These are phyloP conservation scores for Ispidina lecontei DNA, from an alignment of 2,797 vertebrate genomes.

Conservation along the genomic window DNA sequence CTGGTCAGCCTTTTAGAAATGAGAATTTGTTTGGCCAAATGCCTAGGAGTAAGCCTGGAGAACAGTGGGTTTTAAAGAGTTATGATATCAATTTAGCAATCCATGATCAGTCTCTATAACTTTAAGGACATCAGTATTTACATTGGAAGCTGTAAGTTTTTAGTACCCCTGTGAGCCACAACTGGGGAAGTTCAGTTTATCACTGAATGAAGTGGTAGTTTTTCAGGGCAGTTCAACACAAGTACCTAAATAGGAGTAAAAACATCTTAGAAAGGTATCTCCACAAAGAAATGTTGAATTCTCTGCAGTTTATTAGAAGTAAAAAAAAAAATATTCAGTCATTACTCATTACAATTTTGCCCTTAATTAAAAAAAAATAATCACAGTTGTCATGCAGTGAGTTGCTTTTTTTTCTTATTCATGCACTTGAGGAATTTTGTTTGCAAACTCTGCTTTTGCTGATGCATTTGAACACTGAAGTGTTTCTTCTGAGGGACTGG, in stretches of 20 bases:
- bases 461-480: background rate
- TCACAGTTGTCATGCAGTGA: background rate
- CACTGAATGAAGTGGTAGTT: background rate
- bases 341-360: background rate
- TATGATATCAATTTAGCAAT: background rate
- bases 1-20: background rate
- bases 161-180: background rate
- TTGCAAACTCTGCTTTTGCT: background rate
- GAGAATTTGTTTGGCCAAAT: background rate
- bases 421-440: background rate
- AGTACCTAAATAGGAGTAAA: background rate
- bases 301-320: background rate
- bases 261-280: background rate
- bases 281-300: background rate
- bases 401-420: background rate
- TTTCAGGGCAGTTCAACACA: background rate
- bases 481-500: background rate
- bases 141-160: background rate
- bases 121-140: background rate
- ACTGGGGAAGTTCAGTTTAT: background rate
- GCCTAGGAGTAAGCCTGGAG: background rate
- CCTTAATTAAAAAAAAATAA: background rate
- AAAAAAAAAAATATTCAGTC: background rate
- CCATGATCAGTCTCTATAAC: background rate
- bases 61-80: background rate